Percentiles rank a stretch among this genome's conserved stretches.
phyloP scores from a whole-genome alignment of 1,140 invertebrate genomes.

The Lerema accius region DNA sequence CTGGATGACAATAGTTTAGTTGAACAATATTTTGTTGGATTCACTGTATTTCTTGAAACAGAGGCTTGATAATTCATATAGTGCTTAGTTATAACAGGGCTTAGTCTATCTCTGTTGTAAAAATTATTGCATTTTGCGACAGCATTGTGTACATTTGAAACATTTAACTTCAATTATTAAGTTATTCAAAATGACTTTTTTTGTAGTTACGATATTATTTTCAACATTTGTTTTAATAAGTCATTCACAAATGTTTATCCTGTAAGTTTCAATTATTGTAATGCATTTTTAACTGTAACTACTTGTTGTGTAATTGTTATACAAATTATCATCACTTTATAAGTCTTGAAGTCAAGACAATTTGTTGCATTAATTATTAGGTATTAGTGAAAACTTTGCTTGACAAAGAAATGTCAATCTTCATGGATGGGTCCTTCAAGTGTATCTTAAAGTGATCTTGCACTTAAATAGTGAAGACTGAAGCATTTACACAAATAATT shows the following conservation, averaged over 20 bases:
- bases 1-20: too few species aligned
- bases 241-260: background rate
- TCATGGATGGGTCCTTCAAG: constrained; percentile 26
- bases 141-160: too few species aligned
- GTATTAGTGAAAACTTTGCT: background rate
- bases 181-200: too few species aligned
- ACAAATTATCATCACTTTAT: background rate
- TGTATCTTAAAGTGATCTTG: constrained; percentile 33
- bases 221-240: background rate
- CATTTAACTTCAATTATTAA: too few species aligned
- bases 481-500: constrained; percentile 67
- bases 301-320: background rate
- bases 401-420: constrained; percentile 15
- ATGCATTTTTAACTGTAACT: background rate
- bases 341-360: background rate
- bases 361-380: background rate
- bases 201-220: too few species aligned
- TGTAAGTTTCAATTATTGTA: background rate
- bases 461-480: constrained; percentile 67
- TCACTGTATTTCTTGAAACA: too few species aligned
- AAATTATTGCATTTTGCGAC: too few species aligned
- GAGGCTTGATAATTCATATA: too few species aligned
- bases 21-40: too few species aligned
- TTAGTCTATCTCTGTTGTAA: too few species aligned
- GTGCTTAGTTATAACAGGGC: too few species aligned